phyloP scores from a whole-genome alignment of 2,888 invertebrate species.

The Hyposoter dolosus region DNA sequence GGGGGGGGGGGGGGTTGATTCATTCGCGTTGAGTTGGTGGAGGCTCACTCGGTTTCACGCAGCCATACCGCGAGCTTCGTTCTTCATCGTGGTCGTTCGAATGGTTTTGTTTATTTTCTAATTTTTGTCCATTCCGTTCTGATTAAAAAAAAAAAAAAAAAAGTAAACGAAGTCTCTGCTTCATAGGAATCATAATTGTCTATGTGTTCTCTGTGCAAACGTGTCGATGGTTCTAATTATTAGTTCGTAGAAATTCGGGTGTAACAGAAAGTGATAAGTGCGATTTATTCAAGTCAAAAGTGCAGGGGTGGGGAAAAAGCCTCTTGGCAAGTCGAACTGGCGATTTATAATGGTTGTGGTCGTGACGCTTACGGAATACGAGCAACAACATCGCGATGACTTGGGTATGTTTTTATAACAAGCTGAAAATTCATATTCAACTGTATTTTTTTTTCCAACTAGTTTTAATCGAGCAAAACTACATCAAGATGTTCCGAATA shows the following conservation, averaged over 20 bases:
- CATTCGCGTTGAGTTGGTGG: slow-evolving; percentile 71
- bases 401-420: slow-evolving; percentile 76
- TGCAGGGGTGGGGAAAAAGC: background rate
- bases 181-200: background rate
- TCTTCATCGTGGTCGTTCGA: slow-evolving; percentile 41
- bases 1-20: slow-evolving; percentile 76
- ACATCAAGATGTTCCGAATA: slow-evolving; percentile 6
- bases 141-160: background rate
- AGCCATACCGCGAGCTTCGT: slow-evolving; percentile 77
- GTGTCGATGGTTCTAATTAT: background rate
- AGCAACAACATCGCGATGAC: slow-evolving; percentile 76
- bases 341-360: slow-evolving; percentile 79
- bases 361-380: slow-evolving; percentile 80
- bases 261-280: background rate
- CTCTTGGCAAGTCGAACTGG: slow-evolving; percentile 28
- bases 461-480: slow-evolving; percentile 12
- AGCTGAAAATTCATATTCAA: background rate
- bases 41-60: slow-evolving; percentile 78
- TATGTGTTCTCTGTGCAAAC: background rate
- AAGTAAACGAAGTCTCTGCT: background rate
- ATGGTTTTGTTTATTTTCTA: slow-evolving; percentile 15
- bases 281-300: background rate
- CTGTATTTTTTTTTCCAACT: too few relatives aligned
- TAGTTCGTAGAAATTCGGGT: background rate
- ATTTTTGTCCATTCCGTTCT: background rate